A percentile compares a stretch with the other conserved stretches of the same genome.
Conservation (phyloP, 2,888 invertebrate species). For the Xanthia icteritia region DNA sequence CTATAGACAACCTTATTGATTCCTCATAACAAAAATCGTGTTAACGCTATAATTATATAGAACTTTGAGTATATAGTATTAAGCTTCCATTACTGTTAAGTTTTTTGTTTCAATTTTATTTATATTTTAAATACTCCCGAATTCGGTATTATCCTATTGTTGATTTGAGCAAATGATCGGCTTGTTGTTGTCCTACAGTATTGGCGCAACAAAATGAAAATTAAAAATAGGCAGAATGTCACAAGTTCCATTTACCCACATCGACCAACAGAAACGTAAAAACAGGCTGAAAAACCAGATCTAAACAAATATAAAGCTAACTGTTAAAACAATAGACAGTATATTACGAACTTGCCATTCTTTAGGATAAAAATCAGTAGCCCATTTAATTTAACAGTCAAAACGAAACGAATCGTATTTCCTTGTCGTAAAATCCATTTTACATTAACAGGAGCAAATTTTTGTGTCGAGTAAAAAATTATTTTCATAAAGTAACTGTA, state of each 20-base stretch:
- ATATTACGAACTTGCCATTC: constrained; percentile 52
- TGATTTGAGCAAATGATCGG: not conserved
- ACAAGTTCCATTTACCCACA: constrained; percentile 9
- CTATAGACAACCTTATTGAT: not conserved
- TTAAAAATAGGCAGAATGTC: not conserved
- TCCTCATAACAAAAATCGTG: not conserved
- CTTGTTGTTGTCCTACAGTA: not conserved
- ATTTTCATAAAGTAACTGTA: constrained; percentile 53
- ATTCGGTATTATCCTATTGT: not conserved
- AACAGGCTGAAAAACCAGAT: constrained; percentile 37
- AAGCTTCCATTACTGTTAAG: no score
- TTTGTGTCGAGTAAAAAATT: constrained; percentile 34
- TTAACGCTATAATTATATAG: not conserved
- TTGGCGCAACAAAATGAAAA: not conserved
- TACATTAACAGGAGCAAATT: constrained; percentile 30
- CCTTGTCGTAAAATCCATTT: constrained; percentile 45
- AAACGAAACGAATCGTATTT: constrained; percentile 51
- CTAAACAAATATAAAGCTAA: constrained; percentile 51
- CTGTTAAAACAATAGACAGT: constrained; percentile 56
- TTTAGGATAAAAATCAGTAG: constrained; percentile 47
- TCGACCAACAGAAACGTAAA: not conserved
- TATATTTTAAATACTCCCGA: not conserved
- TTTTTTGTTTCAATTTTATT: no score
- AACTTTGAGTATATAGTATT: no score
- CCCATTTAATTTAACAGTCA: constrained; percentile 50